Evolutionary conservation across 2,888 invertebrate genomes (phyloP), one percentile per base, ranked within the genome.

Genomic region (Drosophila pullipes): DNA sequence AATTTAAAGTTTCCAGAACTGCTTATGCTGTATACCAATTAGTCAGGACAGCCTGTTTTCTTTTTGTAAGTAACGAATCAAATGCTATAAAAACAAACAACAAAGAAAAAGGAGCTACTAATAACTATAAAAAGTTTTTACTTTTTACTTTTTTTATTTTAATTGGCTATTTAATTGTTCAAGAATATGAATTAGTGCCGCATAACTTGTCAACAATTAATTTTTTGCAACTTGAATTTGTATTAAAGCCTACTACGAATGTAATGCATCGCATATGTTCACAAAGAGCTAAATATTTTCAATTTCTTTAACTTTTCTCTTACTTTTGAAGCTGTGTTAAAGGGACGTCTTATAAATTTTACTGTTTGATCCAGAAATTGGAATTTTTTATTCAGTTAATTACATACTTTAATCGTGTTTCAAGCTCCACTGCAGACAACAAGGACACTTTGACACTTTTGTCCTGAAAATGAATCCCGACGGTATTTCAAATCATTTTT

Each of bases 1-100:
- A 9, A 16, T 4, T 4, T 25, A 0, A 22, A 25, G 7, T 4
- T 47, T 47, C 0, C 7, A 25, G 7, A 47, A 25, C 1, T 16
- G 7, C 0, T 13, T 47, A 0, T 22, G 1, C 22, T 47, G 16
- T 4, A 16, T 7, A 7, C 13, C 22, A 2, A 7, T 13, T 0
- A 3, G 6, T 13, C n/a, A n/a, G 5, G 10, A 41, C 0, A 11
- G 18, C 16, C 18, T 18, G 2, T 18, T 18, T 39, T 18, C 4
- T 18, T 18, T 9, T 39, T 18, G 11, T 3, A 44, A 1, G n/a
- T 0, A 44, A 13, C 11, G 3, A 1, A 41, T n/a, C n/a, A 41
- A 41, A 11, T n/a, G 5, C 5, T n/a, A 41, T 41, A 5, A 2
- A n/a, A 11, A 11, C 3, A 7, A 7, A 31, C 1, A 13, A 6